Evolutionary conservation across 1,140 invertebrate genomes (phyloP).

Genomic region (Macrosteles quadrilineatus): DNA sequence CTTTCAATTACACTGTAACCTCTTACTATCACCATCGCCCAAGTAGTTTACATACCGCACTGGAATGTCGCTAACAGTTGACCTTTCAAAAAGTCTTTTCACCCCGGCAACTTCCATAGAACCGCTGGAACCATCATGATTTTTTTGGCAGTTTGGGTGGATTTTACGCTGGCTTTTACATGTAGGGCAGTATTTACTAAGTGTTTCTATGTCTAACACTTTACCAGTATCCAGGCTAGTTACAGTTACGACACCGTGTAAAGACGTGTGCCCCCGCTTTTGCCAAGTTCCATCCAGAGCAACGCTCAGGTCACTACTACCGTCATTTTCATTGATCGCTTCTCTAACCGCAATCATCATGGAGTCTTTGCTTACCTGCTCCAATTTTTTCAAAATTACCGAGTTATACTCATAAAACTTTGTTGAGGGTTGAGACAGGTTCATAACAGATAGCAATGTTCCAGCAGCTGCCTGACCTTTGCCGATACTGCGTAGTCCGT

Average conservation of each 20-base stretch:
- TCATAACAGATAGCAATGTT: conserved; percentile 11
- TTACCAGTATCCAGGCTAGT: conserved; percentile 30
- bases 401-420: not conserved
- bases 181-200: conserved; percentile 26
- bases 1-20: conserved; percentile 7
- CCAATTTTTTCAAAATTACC: not conserved
- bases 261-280: not conserved
- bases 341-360: conserved; percentile 9
- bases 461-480: conserved; percentile 17
- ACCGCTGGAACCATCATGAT: conserved; percentile 38
- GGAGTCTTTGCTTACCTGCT: conserved; percentile 19
- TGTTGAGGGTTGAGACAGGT: not conserved
- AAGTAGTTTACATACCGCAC: conserved; percentile 2
- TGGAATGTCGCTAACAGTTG: not conserved
- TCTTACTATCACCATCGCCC: conserved; percentile 12
- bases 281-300: conserved; percentile 13
- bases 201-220: conserved; percentile 33
- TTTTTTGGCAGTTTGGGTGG: conserved; percentile 33
- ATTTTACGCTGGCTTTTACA: conserved; percentile 3
- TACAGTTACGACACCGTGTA: conserved; percentile 17
- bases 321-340: conserved; percentile 13
- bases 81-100: not conserved
- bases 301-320: not conserved
- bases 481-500: conserved; percentile 13
- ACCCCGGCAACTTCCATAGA: conserved; percentile 35